Conservation (phyloP, 1,140 invertebrate species). For the Neodiprion lecontei region DNA sequence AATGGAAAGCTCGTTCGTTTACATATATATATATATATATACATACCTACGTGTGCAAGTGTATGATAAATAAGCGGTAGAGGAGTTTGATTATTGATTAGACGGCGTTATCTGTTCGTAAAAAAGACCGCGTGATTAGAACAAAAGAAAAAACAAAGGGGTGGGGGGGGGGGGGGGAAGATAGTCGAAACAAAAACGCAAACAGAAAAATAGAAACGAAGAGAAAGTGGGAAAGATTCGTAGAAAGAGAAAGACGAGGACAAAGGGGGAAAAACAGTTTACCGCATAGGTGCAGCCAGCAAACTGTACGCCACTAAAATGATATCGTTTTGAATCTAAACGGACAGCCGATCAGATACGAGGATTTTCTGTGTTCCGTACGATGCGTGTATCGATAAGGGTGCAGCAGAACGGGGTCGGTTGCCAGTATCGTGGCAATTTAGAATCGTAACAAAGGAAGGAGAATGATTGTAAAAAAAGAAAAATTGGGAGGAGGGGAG, state of each 20-base stretch:
- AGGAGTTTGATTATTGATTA: too few relatives aligned
- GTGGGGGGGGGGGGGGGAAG: constrained; percentile 8
- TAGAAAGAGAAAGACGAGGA: constrained; percentile 26
- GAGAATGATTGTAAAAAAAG: neutral
- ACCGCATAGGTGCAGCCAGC: too few relatives aligned
- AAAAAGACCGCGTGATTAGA: constrained; percentile 10
- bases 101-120: too few relatives aligned
- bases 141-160: constrained; percentile 11
- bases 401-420: neutral
- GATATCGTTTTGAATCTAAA: neutral
- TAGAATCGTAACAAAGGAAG: too few relatives aligned
- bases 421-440: too few relatives aligned
- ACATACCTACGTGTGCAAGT: too few relatives aligned
- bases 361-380: neutral
- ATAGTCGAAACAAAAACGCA: constrained; percentile 21
- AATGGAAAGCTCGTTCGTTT: too few relatives aligned
- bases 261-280: constrained; percentile 20
- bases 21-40: too few relatives aligned
- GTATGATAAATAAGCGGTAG: too few relatives aligned
- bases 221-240: constrained; percentile 18
- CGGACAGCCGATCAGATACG: neutral
- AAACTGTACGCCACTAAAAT: neutral
- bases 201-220: constrained; percentile 11
- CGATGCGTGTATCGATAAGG: neutral
- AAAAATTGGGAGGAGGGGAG: neutral